Evolutionary conservation across 1,140 invertebrate genomes (phyloP).

Genomic region (Cepaea nemoralis): DNA sequence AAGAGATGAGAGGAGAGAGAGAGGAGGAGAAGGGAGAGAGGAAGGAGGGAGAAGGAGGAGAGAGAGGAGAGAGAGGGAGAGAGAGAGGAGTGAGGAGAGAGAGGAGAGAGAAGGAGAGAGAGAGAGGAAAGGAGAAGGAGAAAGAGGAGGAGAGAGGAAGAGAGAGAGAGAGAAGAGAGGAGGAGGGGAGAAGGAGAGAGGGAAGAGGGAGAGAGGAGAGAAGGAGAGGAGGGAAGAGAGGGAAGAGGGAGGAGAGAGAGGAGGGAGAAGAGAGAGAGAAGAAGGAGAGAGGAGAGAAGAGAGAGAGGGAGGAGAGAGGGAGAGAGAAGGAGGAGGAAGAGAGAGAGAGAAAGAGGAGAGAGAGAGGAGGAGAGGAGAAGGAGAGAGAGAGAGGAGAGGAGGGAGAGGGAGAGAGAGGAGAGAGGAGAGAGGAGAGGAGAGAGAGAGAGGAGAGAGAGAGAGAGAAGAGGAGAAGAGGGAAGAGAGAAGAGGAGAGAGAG

Average conservation of each 20-base stretch:
- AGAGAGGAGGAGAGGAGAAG: not conserved
- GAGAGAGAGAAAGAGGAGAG: not conserved
- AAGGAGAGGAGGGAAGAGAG: not conserved
- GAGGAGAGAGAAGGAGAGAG: slow-evolving; percentile 9
- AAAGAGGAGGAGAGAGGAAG: slow-evolving; percentile 4
- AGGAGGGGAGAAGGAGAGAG: slow-evolving; percentile 2
- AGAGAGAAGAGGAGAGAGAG: slow-evolving; percentile 22
- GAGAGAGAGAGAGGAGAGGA: slow-evolving; percentile 13
- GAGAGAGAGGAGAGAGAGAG: slow-evolving; percentile 9
- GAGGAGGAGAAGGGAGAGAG: not conserved
- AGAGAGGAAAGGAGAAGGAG: not conserved
- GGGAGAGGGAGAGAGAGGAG: slow-evolving; percentile 15
- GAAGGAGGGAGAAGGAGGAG: too few relatives aligned
- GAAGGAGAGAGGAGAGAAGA: not conserved
- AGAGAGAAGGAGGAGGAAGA: not conserved
- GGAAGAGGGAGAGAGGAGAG: not conserved
- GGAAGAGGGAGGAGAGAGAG: not conserved
- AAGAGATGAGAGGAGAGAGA: not conserved
- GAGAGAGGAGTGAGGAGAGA: too few relatives aligned
- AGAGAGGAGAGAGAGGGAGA: too few relatives aligned
- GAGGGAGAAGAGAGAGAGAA: not conserved
- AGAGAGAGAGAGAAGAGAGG: not conserved
- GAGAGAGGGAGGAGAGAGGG: not conserved
- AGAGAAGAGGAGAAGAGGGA: not conserved
- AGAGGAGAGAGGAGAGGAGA: slow-evolving; percentile 4